phyloP scores from a whole-genome alignment of 2,113 vertebrate genomes.

The Pelodiscus sinensis region DNA sequence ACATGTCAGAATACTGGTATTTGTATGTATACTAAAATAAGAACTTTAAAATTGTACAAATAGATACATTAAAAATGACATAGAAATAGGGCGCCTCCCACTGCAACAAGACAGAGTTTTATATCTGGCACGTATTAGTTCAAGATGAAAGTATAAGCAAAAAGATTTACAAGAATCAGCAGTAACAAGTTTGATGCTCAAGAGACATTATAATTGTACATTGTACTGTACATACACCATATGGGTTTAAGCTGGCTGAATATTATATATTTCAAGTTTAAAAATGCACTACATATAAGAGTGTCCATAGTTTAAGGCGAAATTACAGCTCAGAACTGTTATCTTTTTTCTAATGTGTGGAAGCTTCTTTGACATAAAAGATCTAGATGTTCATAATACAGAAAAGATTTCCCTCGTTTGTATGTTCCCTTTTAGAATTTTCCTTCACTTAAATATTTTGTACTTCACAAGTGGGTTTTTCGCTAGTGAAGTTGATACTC shows the following conservation, averaged over 20 bases:
- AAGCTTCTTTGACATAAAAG: constrained; percentile 85
- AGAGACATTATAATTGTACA: constrained; percentile 91
- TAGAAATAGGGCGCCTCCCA: constrained; percentile 96
- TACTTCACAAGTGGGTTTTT: constrained; percentile 75
- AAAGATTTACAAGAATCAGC: constrained; percentile 91
- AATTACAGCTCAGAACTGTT: constrained; percentile 98
- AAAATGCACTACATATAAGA: constrained; percentile 94
- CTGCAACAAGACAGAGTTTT: constrained; percentile 91
- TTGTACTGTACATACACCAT: constrained; percentile 94
- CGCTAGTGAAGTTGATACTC: constrained; percentile 73
- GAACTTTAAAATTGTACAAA: constrained; percentile 99
- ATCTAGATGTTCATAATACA: constrained; percentile 76
- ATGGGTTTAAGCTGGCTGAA: constrained; percentile 94
- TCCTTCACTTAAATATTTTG: constrained; percentile 80
- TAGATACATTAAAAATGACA: constrained; percentile 99
- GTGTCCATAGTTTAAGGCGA: constrained; percentile 99
- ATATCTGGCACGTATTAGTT: constrained; percentile 89
- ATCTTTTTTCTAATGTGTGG: constrained; percentile 83
- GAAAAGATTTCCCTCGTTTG: constrained; percentile 75
- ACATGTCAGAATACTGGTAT: constrained; percentile 99
- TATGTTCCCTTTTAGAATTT: constrained; percentile 68
- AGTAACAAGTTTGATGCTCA: constrained; percentile 90
- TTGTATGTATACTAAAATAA: constrained; percentile 99
- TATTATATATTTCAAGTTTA: constrained; percentile 95
- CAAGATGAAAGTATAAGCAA: constrained; percentile 93